Conservation (phyloP, 2,113 vertebrate genomes). For the Maylandia zebra region DNA sequence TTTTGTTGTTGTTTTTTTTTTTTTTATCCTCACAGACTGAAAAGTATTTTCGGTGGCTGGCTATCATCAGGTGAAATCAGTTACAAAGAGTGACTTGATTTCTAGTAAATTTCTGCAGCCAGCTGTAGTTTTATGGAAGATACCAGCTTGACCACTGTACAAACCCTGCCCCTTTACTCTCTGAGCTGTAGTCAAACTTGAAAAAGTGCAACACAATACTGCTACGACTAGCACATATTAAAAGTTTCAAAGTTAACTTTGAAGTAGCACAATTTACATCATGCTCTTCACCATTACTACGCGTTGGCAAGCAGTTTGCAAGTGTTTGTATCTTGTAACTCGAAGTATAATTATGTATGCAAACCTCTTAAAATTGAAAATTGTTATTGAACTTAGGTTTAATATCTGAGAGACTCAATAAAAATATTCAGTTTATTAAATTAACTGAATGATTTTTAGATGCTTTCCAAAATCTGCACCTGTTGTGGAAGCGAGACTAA, state of each 20-base stretch:
- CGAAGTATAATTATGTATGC: not conserved
- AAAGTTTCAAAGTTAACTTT: fast-evolving
- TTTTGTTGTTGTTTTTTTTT: fast-evolving
- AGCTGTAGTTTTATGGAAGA: not conserved
- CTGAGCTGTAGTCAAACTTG: not conserved
- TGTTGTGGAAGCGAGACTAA: not conserved
- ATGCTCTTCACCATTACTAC: not conserved
- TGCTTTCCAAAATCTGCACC: fast-evolving
- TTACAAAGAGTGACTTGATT: not conserved
- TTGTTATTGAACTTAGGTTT: not conserved
- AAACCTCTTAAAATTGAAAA: fast-evolving
- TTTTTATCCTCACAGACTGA: not conserved
- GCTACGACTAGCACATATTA: not conserved
- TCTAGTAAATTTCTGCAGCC: not conserved
- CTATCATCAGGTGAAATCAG: not conserved
- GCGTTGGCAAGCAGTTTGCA: not conserved
- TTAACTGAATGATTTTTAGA: not conserved
- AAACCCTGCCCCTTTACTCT: not conserved
- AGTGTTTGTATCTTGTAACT: not conserved
- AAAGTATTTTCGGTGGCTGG: not conserved
- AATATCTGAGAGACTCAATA: not conserved
- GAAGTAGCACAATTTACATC: not conserved
- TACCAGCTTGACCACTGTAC: not conserved
- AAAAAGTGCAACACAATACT: not conserved
- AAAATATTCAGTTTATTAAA: not conserved